Evolutionary conservation across 1,140 invertebrate genomes (phyloP), one percentile per base, ranked within the genome.

Genomic region (Eumeta japonica): DNA sequence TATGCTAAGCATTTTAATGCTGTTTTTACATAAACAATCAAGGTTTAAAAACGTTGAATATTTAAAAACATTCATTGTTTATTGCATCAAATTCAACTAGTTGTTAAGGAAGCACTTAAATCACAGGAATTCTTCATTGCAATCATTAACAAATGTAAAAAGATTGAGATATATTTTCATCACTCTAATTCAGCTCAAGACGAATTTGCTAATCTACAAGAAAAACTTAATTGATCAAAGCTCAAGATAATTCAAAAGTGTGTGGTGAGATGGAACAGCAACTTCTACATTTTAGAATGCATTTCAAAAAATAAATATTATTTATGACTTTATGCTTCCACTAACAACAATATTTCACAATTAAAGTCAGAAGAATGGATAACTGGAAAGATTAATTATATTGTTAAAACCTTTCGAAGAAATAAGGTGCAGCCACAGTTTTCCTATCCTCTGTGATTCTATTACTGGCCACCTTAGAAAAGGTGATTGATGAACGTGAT

Each of bases 381-480:
- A 41, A 4, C 46, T 48, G 34, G n/a, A 50, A 46, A 45, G 32
- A 28, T 39, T 37, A 20, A 39, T 52, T 43, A 24, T 31, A 33
- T 33, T 47, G 19, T 32, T 54, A 32, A 9, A 42, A 41, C 43
- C 50, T 39, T 48, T 52, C 45, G 37, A 50, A 43, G 45, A 47
- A 49, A 41, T 44, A 40, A 47, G 44, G 11, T 24, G 35, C n/a
- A n/a, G n/a, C n/a, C n/a, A 46, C 39, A 52, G 35, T 39, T 41
- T 40, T 29, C 18, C 40, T 48, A 31, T 48, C 43, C 28, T 52
- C 50, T 41, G 46, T 48, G 29, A 52, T 52, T 39, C 50, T 44
- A 15, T 41, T 46, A 39, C 37, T 41, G 18, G 35, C 38, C 41
- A 50, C 48, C 28, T 30, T 50, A 36, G 41, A 50, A 46, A 46